Evolutionary conservation across 2,888 invertebrate species (phyloP), one percentile per base, ranked within the genome.

Genomic region (Unio pictorum): DNA sequence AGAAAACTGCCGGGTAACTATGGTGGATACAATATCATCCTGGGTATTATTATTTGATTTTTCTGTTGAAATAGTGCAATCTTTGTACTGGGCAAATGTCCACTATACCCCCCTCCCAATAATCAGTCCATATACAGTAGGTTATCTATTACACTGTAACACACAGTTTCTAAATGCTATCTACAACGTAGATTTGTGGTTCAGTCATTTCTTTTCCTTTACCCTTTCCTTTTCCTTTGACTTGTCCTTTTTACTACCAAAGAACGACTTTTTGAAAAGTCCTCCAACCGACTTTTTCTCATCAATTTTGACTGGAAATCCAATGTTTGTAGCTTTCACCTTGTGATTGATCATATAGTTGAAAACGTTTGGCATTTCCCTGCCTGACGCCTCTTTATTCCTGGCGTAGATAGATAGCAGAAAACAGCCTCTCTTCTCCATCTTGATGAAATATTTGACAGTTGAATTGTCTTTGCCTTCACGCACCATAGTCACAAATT

Each of bases 391-490:
- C 56, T 84, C 81, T 28, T 80, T 78, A 30, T 79, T 78, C 15
- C 87, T 76, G n/a, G 88, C 89, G 69, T 87, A 89, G 23, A 89
- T 70, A 61, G 86, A 85, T 66, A 90, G 73, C 83, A 89, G 80
- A 76, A 86, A 90, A 74, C 87, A 86, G 26, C 89, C 89, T 26
- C 85, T 81, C 59, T 85, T 84, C 1, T 83, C 83, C 34, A 88
- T 76, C 18, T 75, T 79, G 17, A 86, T 70, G 34, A 69, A 66
- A 71, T 84, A 86, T 26, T 72, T 78, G 5, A 79, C 78, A n/a
- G 70, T 73, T 11, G 71, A 72, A 7, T 76, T 67, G 30, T 78
- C 75, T 59, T 74, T 74, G 20, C 79, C 75, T 45, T 85, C 84
- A 20, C 74, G 73, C 15, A 81, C 74, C 76, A 85, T 80, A 15